Evolutionary conservation across 1,140 invertebrate genomes (phyloP).

Genomic region (Camponotus floridanus): DNA sequence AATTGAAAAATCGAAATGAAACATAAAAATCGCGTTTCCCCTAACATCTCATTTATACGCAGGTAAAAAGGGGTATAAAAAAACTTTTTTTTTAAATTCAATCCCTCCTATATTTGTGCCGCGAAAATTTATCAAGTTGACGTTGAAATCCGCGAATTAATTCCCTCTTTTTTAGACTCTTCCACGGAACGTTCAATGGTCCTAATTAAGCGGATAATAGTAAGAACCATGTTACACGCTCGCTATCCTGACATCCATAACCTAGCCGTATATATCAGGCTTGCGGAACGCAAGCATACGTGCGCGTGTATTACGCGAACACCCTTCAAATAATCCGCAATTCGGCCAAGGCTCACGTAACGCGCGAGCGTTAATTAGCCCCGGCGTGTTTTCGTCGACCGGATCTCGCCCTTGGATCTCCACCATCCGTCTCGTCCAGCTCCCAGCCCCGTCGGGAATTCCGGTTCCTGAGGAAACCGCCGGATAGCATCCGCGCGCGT

Average conservation of each 20-base stretch:
- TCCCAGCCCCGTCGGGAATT: conserved; percentile 53
- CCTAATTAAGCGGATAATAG: neutral
- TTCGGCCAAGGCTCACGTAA: conserved; percentile 65
- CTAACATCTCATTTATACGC: neutral
- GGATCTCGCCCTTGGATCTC: conserved; percentile 8
- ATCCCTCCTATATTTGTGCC: neutral
- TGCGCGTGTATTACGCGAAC: neutral
- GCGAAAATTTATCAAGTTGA: neutral
- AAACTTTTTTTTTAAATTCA: neutral
- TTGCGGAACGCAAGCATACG: neutral
- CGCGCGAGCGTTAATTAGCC: conserved; percentile 75
- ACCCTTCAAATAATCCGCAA: conserved; percentile 62
- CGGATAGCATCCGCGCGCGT: conserved; percentile 39
- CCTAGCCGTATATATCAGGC: neutral
- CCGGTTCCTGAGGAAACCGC: conserved; percentile 71
- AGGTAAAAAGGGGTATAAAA: neutral
- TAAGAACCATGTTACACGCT: neutral
- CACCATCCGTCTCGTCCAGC: conserved; percentile 22
- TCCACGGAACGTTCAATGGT: neutral
- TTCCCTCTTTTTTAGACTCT: neutral
- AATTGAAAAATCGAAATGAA: neutral
- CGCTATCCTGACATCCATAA: neutral
- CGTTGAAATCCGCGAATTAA: neutral
- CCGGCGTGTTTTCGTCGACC: conserved; percentile 68
- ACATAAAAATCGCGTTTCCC: neutral